A percentile compares a stretch with the other conserved stretches of the same genome.
Conservation (phyloP, 37 sponge, comb jelly and placozoan species). For the Dysidea cf. avara region DNA sequence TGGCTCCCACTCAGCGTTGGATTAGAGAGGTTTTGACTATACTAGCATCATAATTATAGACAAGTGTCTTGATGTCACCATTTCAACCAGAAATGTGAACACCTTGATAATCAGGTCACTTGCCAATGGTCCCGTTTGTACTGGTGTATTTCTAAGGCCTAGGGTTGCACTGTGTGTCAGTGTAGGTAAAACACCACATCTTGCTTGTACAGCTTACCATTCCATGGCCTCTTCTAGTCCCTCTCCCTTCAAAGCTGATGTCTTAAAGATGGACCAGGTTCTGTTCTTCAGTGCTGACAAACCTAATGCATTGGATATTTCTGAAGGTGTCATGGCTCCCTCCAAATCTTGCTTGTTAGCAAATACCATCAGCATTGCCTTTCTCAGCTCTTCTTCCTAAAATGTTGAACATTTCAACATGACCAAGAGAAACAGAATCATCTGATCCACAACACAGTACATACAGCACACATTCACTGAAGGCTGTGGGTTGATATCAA, state of each 20-base stretch:
- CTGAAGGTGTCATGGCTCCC: conserved; percentile 93
- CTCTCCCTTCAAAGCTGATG: conserved; percentile 95
- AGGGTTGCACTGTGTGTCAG: too few species aligned
- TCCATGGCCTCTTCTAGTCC: conserved; percentile 99
- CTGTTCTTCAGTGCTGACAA: conserved; percentile 92
- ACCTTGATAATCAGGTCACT: too few species aligned
- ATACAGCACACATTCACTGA: neutral
- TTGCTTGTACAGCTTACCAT: too few species aligned
- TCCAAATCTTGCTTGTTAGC: conserved; percentile 99
- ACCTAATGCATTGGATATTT: conserved; percentile 90
- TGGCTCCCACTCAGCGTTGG: too few species aligned
- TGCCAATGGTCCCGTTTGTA: too few species aligned
- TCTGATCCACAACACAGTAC: neutral
- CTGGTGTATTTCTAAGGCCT: too few species aligned
- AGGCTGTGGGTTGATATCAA: neutral
- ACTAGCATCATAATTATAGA: too few species aligned
- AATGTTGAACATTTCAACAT: neutral
- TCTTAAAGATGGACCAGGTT: conserved; percentile 99
- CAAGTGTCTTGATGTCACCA: too few species aligned
- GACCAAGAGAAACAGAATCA: neutral
- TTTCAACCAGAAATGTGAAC: too few species aligned
- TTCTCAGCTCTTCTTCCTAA: conserved; percentile 96
- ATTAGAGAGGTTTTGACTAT: too few species aligned
- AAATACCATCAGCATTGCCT: conserved; percentile 88
- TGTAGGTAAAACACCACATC: neutral